Evolutionary conservation across 2,888 invertebrate species (phyloP).

Genomic region (Chorisops tibialis): DNA sequence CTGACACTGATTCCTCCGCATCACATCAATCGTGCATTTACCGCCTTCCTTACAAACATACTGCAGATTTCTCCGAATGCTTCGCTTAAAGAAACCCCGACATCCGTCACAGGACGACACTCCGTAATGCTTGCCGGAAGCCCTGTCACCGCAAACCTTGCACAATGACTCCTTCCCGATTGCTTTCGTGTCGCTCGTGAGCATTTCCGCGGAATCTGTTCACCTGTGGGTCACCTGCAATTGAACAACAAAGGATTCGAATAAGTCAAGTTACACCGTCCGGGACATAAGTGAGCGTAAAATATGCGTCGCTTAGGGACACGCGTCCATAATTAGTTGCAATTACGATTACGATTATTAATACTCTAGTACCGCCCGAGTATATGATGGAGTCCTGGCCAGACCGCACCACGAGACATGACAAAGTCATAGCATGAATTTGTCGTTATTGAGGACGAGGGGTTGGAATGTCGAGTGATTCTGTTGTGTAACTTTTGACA

Average conservation of each 20-base stretch:
- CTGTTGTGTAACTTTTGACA: slow-evolving; percentile 23
- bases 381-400: neutral
- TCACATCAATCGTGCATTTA: slow-evolving; percentile 85
- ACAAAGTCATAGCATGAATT: neutral
- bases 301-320: slow-evolving; percentile 8
- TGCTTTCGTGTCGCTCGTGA: slow-evolving; percentile 1
- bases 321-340: slow-evolving; percentile 26
- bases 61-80: slow-evolving; percentile 84
- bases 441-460: slow-evolving; percentile 9
- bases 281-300: slow-evolving; percentile 18
- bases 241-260: slow-evolving; percentile 18
- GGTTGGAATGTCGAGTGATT: slow-evolving; percentile 19
- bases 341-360: slow-evolving; percentile 9
- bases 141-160: slow-evolving; percentile 85
- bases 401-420: no score
- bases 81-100: slow-evolving; percentile 91
- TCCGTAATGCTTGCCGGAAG: slow-evolving; percentile 81
- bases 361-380: neutral
- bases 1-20: slow-evolving; percentile 90
- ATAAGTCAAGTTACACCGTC: neutral
- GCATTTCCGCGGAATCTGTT: slow-evolving; percentile 13
- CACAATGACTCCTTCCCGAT: slow-evolving; percentile 60
- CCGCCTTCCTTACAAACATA: slow-evolving; percentile 90
- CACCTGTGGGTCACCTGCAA: slow-evolving; percentile 25
- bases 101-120: slow-evolving; percentile 76